Evolutionary conservation across 2,797 vertebrate genomes (phyloP), one percentile per base, ranked within the genome.

Genomic region (Notolabrus celidotus): DNA sequence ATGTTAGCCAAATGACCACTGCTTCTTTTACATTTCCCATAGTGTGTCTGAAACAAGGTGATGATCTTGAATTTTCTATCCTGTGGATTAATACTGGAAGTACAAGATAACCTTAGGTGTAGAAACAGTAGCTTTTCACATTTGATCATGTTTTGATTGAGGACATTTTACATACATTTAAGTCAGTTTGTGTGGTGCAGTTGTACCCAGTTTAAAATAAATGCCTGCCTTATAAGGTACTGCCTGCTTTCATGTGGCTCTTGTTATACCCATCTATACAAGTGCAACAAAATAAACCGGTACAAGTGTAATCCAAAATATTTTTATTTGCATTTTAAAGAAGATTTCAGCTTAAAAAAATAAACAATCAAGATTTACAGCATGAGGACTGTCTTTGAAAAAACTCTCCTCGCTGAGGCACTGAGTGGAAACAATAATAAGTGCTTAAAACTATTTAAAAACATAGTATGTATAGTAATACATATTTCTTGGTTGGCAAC

Each of bases 171-270:
- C 89, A 88, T 90, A 88, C 87, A 89, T 92, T 87, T 88, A 83
- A 88, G 89, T 91, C 91, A 38, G 86, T 93, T 92, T 92, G 92
- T 94, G 92, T 93, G 94, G 90, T 94, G 88, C 90, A 90, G 79
- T 92, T 92, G 91, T 93, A 91, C 91, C 92, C 89, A 91, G 89
- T 93, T 90, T 75, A 91, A 94, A 94, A 94, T 94, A 95, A 94
- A 95, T 87, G 91, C 93, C 92, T 94, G 92, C 92, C 91, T 94
- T 92, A 87, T 85, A 92, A 88, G 90, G 89, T 80, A 82, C 53
- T 0, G 46, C 76, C 72, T 88, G 71, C 47, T 76, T 67, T 70
- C 50, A 39, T 73, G 52, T 43, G 76, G 36, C 49, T 64, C 38
- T 36, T 69, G 51, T 78, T 34, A 17, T 29, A 43, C 12, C 9